Evolutionary conservation across 2,797 vertebrate species (phyloP).

Genomic region (Mallotus villosus): DNA sequence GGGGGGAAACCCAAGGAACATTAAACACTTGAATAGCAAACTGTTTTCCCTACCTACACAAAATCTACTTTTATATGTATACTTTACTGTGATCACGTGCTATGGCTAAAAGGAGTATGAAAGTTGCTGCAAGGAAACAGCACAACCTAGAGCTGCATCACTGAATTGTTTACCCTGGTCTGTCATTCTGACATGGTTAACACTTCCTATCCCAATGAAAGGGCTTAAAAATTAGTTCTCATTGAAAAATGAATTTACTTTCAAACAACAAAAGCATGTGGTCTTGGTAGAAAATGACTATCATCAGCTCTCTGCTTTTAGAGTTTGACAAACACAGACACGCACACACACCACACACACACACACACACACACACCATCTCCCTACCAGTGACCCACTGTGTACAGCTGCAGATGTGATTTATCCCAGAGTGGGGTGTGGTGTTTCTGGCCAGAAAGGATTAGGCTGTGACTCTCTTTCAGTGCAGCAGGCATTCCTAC

Average conservation of each 20-base stretch:
- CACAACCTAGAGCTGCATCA: constrained; percentile 39
- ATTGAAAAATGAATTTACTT: constrained; percentile 36
- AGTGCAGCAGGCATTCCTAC: constrained; percentile 55
- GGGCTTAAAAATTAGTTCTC: constrained; percentile 10
- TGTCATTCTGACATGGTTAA: not conserved
- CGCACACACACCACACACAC: constrained; percentile 11
- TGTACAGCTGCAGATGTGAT: constrained; percentile 75
- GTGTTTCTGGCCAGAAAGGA: constrained; percentile 69
- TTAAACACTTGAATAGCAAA: constrained; percentile 3
- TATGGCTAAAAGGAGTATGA: not conserved
- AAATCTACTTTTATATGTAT: no score
- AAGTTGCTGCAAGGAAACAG: constrained; percentile 27
- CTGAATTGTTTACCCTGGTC: constrained; percentile 21
- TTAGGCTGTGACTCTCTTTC: constrained; percentile 54
- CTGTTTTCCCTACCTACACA: no score
- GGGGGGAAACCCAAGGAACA: constrained; percentile 32
- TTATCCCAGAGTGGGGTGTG: constrained; percentile 75
- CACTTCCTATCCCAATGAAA: no score
- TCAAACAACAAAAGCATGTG: constrained; percentile 50
- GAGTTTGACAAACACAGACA: constrained; percentile 24
- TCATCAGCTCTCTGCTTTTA: constrained; percentile 67
- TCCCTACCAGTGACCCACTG: constrained; percentile 73
- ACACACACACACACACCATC: constrained; percentile 38
- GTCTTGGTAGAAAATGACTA: constrained; percentile 35
- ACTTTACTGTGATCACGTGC: no score